phyloP scores from a whole-genome alignment of 2,797 vertebrate genomes.

The Cichlasoma orientale region DNA sequence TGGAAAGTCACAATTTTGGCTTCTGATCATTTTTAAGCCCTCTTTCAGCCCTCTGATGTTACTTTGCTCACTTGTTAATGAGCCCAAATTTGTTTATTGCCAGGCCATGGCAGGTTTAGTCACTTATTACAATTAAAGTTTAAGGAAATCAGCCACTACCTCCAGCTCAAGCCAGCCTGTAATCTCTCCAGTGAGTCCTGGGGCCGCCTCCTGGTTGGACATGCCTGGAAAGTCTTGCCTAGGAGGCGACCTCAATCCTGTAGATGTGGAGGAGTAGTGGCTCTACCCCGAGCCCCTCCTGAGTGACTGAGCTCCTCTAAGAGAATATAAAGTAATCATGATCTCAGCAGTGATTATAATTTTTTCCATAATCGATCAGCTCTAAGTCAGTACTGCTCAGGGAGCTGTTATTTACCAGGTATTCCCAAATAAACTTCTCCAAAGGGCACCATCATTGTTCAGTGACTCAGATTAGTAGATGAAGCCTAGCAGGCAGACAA shows the following conservation, averaged over 20 bases:
- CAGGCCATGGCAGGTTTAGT: no score
- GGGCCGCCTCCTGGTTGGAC: accelerated
- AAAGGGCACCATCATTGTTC: not conserved
- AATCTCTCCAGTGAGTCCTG: not conserved
- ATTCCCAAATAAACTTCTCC: not conserved
- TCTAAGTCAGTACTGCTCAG: not conserved
- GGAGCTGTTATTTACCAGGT: not conserved
- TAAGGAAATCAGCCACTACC: not conserved
- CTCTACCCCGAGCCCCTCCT: accelerated
- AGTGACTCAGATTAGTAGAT: not conserved
- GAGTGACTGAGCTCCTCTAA: not conserved
- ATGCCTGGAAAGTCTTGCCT: no score
- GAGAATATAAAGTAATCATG: no score
- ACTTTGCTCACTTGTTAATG: not conserved
- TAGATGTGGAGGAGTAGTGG: not conserved
- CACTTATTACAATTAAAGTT: not conserved
- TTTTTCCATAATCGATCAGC: not conserved
- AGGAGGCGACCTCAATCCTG: no score
- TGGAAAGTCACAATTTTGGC: not conserved
- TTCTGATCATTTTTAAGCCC: no score
- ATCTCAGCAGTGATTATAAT: not conserved
- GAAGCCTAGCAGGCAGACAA: no score
- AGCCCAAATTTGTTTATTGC: not conserved
- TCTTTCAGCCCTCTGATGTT: no score
- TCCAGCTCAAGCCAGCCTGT: accelerated